These are phyloP conservation scores for Lasioglossum calceatum DNA, from an alignment of 2,888 invertebrate genomes.

Conservation along the genomic window DNA sequence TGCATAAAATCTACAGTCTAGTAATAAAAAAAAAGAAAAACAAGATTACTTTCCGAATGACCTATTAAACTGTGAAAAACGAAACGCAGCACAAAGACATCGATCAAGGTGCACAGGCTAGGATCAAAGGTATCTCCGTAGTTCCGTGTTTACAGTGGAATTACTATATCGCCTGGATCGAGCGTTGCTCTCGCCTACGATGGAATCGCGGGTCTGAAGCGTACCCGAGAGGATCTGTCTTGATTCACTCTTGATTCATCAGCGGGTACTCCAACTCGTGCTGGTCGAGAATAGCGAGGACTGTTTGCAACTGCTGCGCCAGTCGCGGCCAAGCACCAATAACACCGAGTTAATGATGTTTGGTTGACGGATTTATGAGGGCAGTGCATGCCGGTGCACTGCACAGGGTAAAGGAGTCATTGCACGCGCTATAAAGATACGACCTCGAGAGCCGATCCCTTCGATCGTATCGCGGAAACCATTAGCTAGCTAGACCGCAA, in stretches of 20 bases:
- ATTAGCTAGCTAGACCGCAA: conserved; percentile 65
- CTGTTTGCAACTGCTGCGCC: conserved; percentile 70
- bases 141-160: not conserved
- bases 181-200: conserved; percentile 23
- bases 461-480: conserved; percentile 74
- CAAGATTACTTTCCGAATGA: no score
- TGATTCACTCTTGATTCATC: conserved; percentile 73
- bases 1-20: no score
- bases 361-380: conserved; percentile 76
- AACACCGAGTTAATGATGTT: conserved; percentile 77
- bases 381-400: conserved; percentile 66
- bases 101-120: not conserved
- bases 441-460: conserved; percentile 64
- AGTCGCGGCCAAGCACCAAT: conserved; percentile 75
- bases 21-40: no score
- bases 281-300: conserved; percentile 69
- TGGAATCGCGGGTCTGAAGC: conserved; percentile 31
- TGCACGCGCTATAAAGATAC: conserved; percentile 73
- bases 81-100: no score
- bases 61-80: no score
- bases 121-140: not conserved
- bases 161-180: conserved; percentile 24
- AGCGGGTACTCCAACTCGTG: conserved; percentile 29
- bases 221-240: conserved; percentile 53
- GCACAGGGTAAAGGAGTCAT: conserved; percentile 70